Conservation (phyloP, 2,888 invertebrate genomes). For the Hylaea fasciaria region DNA sequence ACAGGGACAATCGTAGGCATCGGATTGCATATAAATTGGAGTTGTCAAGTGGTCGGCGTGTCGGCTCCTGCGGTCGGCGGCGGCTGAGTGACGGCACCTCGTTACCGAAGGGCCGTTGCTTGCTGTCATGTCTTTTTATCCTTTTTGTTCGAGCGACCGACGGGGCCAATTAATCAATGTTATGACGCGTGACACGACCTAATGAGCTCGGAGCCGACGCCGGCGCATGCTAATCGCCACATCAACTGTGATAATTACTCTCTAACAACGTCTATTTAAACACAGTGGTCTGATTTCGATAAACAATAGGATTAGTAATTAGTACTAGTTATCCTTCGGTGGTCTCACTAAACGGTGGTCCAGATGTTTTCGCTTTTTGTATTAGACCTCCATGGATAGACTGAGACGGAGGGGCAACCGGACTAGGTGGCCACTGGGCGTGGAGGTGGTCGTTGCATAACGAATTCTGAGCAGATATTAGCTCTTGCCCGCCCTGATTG, state of each 20-base stretch:
- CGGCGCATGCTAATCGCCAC: constrained; percentile 54
- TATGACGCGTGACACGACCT: constrained; percentile 77
- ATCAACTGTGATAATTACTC: constrained; percentile 39
- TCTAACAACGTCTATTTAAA: constrained; percentile 10
- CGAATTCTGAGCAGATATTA: constrained; percentile 47
- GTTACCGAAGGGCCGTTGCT: constrained; percentile 78
- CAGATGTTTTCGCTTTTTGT: constrained; percentile 53
- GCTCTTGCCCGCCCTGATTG: constrained; percentile 48
- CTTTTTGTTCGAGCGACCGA: constrained; percentile 53
- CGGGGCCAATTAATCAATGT: constrained; percentile 78
- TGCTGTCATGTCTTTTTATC: constrained; percentile 59
- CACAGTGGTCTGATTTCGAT: neutral
- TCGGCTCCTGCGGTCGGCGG: constrained; percentile 41
- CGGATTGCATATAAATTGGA: constrained; percentile 74
- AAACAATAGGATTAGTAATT: constrained; percentile 24
- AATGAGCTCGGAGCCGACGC: constrained; percentile 61
- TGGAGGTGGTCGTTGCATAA: constrained; percentile 44
- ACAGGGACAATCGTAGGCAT: constrained; percentile 55
- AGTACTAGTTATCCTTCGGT: constrained; percentile 33
- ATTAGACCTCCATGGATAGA: constrained; percentile 41
- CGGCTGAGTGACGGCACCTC: constrained; percentile 74
- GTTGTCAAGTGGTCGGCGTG: constrained; percentile 61
- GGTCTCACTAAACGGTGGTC: constrained; percentile 47
- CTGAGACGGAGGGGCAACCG: constrained; percentile 27
- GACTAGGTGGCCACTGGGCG: constrained; percentile 48